phyloP scores from a whole-genome alignment of 2,888 invertebrate genomes.

The Philhelius pedissequus region DNA sequence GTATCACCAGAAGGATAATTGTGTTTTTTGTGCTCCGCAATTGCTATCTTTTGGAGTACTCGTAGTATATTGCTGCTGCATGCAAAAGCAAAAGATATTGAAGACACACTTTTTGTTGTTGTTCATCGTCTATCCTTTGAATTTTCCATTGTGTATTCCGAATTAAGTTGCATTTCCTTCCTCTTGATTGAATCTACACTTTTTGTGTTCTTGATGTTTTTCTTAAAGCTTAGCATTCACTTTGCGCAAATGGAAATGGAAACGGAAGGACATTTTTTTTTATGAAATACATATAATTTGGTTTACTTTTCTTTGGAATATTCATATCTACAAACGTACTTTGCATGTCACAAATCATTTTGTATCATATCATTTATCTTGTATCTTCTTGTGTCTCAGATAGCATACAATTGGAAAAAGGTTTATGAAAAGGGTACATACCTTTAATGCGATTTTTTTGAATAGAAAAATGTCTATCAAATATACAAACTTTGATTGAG shows the following conservation, averaged over 20 bases:
- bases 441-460: too few species aligned
- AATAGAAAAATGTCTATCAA: neutral
- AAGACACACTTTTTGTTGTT: neutral
- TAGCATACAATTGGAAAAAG: neutral
- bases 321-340: too few species aligned
- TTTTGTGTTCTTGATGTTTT: neutral
- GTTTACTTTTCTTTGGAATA: neutral
- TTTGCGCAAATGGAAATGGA: neutral
- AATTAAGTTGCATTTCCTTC: conserved; percentile 47
- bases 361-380: conserved; percentile 3
- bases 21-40: conserved; percentile 11
- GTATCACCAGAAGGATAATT: conserved; percentile 33
- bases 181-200: conserved; percentile 32
- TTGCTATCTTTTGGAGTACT: conserved; percentile 19
- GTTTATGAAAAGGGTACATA: neutral
- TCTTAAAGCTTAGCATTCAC: neutral
- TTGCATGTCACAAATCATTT: conserved; percentile 28
- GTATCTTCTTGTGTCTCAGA: neutral
- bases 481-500: neutral
- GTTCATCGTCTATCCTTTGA: conserved; percentile 6
- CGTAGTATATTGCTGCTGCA: neutral
- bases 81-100: conserved; percentile 5
- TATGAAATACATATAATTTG: neutral
- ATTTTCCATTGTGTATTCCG: conserved; percentile 29
- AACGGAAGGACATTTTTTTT: neutral